These are phyloP conservation scores for Linurgus olivaceus DNA, from an alignment of 2,797 vertebrate species.

Conservation along the genomic window DNA sequence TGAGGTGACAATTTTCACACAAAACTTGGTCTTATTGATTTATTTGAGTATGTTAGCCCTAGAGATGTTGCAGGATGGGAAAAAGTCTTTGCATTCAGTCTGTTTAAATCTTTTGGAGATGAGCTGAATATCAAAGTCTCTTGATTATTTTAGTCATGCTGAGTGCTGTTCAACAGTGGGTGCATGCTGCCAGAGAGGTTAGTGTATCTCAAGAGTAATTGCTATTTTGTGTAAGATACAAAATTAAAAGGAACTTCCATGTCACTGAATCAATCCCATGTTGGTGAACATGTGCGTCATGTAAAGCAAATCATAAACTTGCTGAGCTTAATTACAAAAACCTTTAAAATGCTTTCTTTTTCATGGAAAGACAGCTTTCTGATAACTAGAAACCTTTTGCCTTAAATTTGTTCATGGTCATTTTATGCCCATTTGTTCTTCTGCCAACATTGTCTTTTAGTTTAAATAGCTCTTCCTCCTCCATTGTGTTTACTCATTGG, in stretches of 20 bases:
- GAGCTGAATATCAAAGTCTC: background rate
- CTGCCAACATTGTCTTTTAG: slow-evolving; percentile 66
- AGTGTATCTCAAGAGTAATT: background rate
- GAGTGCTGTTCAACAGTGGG: background rate
- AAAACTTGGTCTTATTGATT: background rate
- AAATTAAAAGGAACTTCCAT: background rate
- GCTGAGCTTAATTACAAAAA: background rate
- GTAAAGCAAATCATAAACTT: background rate
- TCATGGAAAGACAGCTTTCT: slow-evolving; percentile 19
- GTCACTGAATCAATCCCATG: background rate
- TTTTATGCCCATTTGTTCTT: slow-evolving; percentile 63
- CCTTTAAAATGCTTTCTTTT: background rate
- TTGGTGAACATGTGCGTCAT: background rate
- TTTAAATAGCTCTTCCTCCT: slow-evolving; percentile 68
- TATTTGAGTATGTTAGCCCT: background rate
- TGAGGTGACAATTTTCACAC: background rate
- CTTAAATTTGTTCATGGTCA: slow-evolving; percentile 53
- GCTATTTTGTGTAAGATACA: background rate
- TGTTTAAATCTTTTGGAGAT: background rate
- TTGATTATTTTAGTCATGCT: background rate
- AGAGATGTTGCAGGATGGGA: background rate
- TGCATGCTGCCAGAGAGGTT: background rate
- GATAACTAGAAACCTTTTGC: slow-evolving; percentile 7
- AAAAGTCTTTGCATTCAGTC: background rate
- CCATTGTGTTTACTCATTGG: slow-evolving; percentile 53